Conservation (phyloP, 1,140 invertebrate genomes). For the Delia radicum region DNA sequence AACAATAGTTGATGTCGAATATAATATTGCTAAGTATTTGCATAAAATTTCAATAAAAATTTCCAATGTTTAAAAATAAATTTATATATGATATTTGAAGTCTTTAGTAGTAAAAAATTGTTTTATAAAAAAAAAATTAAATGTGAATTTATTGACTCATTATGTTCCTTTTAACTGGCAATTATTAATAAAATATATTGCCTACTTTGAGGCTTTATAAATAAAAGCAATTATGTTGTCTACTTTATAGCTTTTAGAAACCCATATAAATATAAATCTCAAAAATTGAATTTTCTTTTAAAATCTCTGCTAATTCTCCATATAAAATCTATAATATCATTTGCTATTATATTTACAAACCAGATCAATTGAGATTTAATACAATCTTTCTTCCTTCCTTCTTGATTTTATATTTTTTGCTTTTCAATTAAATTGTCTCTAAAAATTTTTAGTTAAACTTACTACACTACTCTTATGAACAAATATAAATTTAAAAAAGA, state of each 20-base stretch:
- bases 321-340: not conserved
- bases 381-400: not conserved
- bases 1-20: not conserved
- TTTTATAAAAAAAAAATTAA: not conserved
- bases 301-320: not conserved
- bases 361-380: no score
- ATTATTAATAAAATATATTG: not conserved
- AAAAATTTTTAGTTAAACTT: not conserved
- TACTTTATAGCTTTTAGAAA: not conserved
- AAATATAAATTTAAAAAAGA: not conserved
- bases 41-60: not conserved
- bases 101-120: no score
- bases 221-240: not conserved
- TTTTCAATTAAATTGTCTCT: not conserved
- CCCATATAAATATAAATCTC: not conserved
- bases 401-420: not conserved
- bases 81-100: no score
- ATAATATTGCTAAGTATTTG: not conserved
- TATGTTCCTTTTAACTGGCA: not conserved
- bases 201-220: not conserved
- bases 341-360: no score
- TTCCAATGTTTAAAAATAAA: no score
- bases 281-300: not conserved
- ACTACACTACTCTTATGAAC: not conserved
- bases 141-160: not conserved